Base-by-base conservation (phyloP, 2,113 vertebrate genomes). In the Lagenorhynchus albirostris region DNA sequence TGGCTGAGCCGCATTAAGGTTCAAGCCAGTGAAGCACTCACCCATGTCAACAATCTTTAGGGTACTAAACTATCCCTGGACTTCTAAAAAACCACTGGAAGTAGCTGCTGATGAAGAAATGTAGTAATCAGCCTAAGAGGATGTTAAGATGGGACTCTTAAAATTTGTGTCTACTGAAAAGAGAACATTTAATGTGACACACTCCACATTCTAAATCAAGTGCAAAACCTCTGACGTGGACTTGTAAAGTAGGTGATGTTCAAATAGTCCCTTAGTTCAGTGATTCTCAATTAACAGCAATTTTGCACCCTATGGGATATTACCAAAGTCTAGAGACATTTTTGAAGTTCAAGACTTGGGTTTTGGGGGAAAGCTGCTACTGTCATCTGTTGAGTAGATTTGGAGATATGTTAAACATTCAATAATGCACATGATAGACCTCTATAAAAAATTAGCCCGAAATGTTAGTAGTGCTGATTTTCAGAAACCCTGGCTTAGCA, bases 171-270 rank as follows among this genome's bases (percentile, higher is more conserved):
- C 36, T 63, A 36, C 6, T 10, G 9, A 67, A 68, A n/a, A 44
- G 8, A 17, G 81, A 91, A 12, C 20, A 26, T 53, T 91, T 31
- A 44, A 44, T 9, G 13, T 1, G 20, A 10, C 3, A 33, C 18
- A 63, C 0, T 20, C 20, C 12, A 58, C 55, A 21, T 58, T 58
- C 17, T 21, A 21, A 58, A 58, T 58, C 55, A 58, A 58, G 20
- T 58, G 55, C 10, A 77, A 23, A 44, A 33, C 1, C 23, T 85
- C 20, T 1, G 0, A 13, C 5, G 1, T 5, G 8, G 26, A 47
- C 8, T 23, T 29, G 0, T 11, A 58, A 67, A 47, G 15, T 14
- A n/a, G 12, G 4, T 68, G 68, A 38, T 13, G 38, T 29, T 33
- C 23, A 44, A 23, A 4, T 20, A 63, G 9, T 33, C 12, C 21